Conservation (phyloP, 2,797 vertebrate genomes). For the Sebastes kiyomatsui region DNA sequence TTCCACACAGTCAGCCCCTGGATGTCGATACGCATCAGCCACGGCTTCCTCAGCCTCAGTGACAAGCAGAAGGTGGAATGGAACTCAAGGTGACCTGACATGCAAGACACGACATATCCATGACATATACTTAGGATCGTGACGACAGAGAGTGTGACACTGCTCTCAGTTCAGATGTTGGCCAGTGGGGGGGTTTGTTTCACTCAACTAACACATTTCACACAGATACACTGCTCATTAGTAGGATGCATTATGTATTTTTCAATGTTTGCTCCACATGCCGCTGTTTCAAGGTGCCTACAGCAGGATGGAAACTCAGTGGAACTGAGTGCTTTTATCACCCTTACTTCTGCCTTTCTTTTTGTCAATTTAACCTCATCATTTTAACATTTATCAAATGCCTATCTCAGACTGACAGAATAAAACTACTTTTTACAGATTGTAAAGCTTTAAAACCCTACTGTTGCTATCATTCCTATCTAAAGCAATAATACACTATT, state of each 20-base stretch:
- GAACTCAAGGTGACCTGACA: constrained; percentile 92
- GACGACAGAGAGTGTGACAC: background rate
- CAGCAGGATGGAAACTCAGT: background rate
- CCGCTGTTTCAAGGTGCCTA: background rate
- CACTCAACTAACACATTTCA: constrained; percentile 22
- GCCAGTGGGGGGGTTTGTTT: background rate
- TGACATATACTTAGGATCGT: background rate
- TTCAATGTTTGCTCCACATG: background rate
- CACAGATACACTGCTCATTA: constrained; percentile 18
- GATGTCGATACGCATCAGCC: constrained; percentile 87
- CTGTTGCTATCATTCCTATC: background rate
- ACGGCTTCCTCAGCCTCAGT: constrained; percentile 87
- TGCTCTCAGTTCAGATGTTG: background rate
- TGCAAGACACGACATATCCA: background rate
- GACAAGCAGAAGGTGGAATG: constrained; percentile 96
- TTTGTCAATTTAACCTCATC: background rate
- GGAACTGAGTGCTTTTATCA: background rate
- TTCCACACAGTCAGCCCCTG: constrained; percentile 92
- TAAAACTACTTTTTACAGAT: background rate
- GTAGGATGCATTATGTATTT: constrained; percentile 5
- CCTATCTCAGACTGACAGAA: background rate
- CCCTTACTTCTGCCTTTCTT: background rate
- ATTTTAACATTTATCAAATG: background rate
- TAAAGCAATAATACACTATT: background rate
- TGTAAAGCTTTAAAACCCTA: background rate